Percentiles rank a stretch among this genome's conserved stretches.
phyloP scores from a whole-genome alignment of 2,888 invertebrate species.

The Melanophora roralis region DNA sequence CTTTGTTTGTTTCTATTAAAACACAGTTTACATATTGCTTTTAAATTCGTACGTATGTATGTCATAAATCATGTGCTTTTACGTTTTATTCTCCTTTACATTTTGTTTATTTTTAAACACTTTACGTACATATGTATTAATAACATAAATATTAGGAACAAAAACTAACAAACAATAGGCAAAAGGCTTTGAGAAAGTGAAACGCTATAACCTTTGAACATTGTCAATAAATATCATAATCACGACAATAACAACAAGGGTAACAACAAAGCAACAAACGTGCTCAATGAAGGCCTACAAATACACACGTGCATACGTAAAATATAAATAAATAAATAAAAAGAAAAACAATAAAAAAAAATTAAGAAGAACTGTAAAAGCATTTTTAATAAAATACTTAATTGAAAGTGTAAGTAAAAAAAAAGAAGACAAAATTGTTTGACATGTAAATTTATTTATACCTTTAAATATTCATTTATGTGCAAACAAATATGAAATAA shows the following conservation, averaged over 20 bases:
- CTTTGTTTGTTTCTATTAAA: constrained; percentile 28
- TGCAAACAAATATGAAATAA: constrained; percentile 28
- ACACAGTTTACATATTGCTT: constrained; percentile 42
- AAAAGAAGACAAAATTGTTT: constrained; percentile 13
- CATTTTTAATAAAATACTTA: background rate
- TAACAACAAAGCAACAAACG: too few relatives aligned
- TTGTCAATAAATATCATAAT: constrained; percentile 29
- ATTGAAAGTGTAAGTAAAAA: background rate
- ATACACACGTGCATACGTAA: too few relatives aligned
- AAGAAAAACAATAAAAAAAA: constrained; percentile 7
- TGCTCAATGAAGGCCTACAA: too few relatives aligned
- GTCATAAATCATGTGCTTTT: background rate
- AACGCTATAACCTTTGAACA: constrained; percentile 22
- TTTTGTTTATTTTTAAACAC: background rate
- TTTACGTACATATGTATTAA: background rate
- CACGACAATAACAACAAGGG: background rate
- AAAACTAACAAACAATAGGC: background rate
- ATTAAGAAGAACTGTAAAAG: background rate
- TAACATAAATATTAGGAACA: background rate
- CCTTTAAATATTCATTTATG: background rate
- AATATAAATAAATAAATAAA: too few relatives aligned
- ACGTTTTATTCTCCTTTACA: background rate
- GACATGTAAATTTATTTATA: constrained; percentile 55
- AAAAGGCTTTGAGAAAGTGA: constrained; percentile 1
- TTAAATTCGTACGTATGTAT: too few relatives aligned